Evolutionary conservation across 1,140 invertebrate species (phyloP).

Genomic region (Leptopilina boulardi): DNA sequence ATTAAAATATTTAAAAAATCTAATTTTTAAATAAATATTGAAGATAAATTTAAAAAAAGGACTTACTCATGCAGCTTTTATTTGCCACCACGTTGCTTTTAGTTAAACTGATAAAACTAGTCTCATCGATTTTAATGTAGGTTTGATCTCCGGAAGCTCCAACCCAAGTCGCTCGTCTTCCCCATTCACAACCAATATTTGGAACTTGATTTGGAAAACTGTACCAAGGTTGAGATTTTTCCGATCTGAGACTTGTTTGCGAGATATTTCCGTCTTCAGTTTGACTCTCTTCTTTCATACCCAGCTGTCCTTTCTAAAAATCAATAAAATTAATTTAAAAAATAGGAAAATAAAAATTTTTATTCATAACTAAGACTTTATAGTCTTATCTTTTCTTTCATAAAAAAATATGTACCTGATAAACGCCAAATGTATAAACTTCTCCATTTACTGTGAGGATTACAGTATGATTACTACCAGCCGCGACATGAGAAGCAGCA

Average conservation of each 20-base stretch:
- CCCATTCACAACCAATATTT: constrained; percentile 85
- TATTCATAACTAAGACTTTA: constrained; percentile 39
- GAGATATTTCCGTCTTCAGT: constrained; percentile 64
- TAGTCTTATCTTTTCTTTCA: no score
- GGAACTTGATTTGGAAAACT: constrained; percentile 88
- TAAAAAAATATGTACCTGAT: constrained; percentile 81
- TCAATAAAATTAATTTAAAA: background rate
- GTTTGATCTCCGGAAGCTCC: constrained; percentile 96
- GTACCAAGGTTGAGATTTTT: constrained; percentile 82
- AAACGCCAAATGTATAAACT: constrained; percentile 95
- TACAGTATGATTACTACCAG: constrained; percentile 96
- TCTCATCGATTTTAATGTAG: constrained; percentile 95
- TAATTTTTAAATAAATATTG: background rate
- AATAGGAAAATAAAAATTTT: background rate
- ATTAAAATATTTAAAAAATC: constrained; percentile 27
- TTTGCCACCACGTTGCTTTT: constrained; percentile 93
- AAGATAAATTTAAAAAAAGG: constrained; percentile 37
- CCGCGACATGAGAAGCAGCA: constrained; percentile 86
- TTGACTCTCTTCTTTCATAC: constrained; percentile 77
- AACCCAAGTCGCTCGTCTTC: constrained; percentile 93
- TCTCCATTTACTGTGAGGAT: constrained; percentile 92
- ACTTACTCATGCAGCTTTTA: constrained; percentile 88
- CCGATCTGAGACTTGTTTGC: constrained; percentile 62
- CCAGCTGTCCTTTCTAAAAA: constrained; percentile 91
- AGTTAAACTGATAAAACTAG: constrained; percentile 91